Base-by-base conservation (phyloP, 2,113 vertebrate genomes). In the Oenanthe melanoleuca region DNA sequence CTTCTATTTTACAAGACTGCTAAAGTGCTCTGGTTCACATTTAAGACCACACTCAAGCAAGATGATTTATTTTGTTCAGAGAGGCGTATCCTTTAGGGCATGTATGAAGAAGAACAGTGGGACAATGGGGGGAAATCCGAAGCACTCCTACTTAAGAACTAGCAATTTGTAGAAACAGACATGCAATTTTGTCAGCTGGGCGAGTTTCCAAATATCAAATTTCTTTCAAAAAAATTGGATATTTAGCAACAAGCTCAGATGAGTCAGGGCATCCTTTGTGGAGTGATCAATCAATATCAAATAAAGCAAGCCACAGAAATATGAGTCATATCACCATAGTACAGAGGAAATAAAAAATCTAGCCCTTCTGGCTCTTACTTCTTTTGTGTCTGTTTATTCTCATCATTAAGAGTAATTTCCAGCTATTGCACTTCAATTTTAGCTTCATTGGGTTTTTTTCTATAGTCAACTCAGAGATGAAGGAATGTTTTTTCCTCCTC, bases 231-330 rank as follows among this genome's bases (percentile, higher is more conserved):
- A 91, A 87, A 52, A 12, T 44, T 11, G 67, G 31, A 84, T 74
- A 61, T 61, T 92, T 91, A 77, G 22, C 73, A 89, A 47, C 33
- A 69, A 87, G 63, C 26, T 80, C 26, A 45, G 67, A 83, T 74
- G 75, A 95, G 42, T 95, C 79, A 89, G 29, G 29, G 33, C 77
- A 26, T 45, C 77, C 60, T 89, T 82, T 93, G 63, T 45, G 37
- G 14, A 65, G 8, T 34, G 33, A 88, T 82, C 93, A 93, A 89
- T 70, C 81, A 93, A 85, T 56, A 67, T 8, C 42, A 88, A 53
- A 92, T 69, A 74, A 92, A 93, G 78, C 2, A 71, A 87, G 19
- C 16, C 63, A 74, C 25, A 80, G 38, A 85, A 47, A 52, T 22
- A 40, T 86, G 59, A 92, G 73, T 95, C 65, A 72, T 37, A 64